Evolutionary conservation across 2,888 invertebrate genomes (phyloP), one percentile per base, ranked within the genome.

Genomic region (Dicyrtoma fusca): DNA sequence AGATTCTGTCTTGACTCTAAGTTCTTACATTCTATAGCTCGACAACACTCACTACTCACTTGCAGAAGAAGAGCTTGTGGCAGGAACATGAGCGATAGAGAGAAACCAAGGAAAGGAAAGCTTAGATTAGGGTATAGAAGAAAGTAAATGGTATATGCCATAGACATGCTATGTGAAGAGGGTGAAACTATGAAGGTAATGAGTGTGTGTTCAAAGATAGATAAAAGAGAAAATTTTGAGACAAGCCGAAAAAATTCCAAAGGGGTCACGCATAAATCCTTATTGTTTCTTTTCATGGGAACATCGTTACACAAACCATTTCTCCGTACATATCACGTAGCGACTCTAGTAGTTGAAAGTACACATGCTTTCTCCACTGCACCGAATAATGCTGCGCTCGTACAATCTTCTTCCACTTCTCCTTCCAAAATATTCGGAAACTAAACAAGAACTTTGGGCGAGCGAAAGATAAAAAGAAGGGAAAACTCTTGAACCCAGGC

Each of bases 201-300:
- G 63, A 45, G 45, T n/a, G 13, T n/a, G 23, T 61, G 13, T 17
- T 13, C 26, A 26, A n/a, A 26, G 42, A 34, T 21, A 34, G 42
- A n/a, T 25, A 34, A 25, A 21, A 8, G 34, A 49, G 65, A 66
- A 19, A 53, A 47, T 66, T 49, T 45, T 44, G 61, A 61, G 34
- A 49, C 49, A 49, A 49, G 49, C 3, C 11, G 19, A 19, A 63
- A 63, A 63, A 45, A 63, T 66, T 66, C 25, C n/a, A 23, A 34
- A n/a, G 34, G 45, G 68, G 57, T 68, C 68, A 57, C 55, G 45
- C 51, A 66, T 66, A 66, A 68, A 68, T 68, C 55, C 57, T 68
- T 68, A 68, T 68, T 68, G 68, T 68, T 68, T 63, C 21, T 19
- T 34, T 59, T 34, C 34, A 34, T 59, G 49, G 49, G n/a, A 49